Conservation (phyloP, 2,113 vertebrate genomes). For the Macrotis lagotis region DNA sequence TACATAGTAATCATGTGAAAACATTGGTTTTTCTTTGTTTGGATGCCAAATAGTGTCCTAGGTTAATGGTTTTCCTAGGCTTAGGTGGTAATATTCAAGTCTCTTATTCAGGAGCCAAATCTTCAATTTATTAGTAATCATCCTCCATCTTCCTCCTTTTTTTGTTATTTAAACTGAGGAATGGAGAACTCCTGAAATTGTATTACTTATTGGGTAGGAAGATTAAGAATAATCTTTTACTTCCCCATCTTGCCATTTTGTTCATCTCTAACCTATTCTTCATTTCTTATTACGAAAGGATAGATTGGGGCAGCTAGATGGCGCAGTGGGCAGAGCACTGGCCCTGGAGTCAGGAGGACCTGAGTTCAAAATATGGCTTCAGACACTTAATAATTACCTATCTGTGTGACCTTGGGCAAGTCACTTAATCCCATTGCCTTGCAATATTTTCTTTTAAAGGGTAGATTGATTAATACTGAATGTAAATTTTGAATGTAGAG, state of each 20-base stretch:
- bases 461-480: background rate
- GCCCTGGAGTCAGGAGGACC: no score
- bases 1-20: constrained; percentile 10
- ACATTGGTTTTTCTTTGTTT: constrained; percentile 13
- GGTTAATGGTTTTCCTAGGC: background rate
- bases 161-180: no score
- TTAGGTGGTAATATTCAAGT: background rate
- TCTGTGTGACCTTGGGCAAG: no score
- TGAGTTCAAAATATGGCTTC: no score
- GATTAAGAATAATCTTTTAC: background rate
- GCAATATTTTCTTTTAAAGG: no score
- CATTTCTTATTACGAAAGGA: background rate
- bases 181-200: background rate
- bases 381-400: no score
- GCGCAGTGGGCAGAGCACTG: no score
- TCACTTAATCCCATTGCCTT: no score
- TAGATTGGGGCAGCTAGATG: no score
- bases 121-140: background rate
- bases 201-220: background rate
- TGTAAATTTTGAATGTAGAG: no score
- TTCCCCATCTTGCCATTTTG: background rate
- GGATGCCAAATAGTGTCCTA: constrained; percentile 3
- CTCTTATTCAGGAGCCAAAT: background rate
- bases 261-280: background rate
- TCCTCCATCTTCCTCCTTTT: background rate